Base-by-base conservation (phyloP, 1,140 invertebrate genomes). In the Panulirus ornatus region DNA sequence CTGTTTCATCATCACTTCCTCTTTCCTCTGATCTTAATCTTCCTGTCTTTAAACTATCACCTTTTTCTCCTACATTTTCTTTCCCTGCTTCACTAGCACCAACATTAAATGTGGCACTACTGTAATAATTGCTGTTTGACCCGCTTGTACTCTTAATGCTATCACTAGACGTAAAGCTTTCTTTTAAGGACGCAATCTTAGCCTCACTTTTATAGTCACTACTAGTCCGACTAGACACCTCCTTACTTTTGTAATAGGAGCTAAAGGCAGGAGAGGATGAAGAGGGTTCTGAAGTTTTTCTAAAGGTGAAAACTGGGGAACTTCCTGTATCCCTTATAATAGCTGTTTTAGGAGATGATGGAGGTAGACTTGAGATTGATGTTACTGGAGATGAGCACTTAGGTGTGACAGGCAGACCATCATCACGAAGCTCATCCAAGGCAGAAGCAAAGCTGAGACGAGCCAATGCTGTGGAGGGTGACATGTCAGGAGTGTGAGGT, bases 401-500 rank as follows among this genome's bases (percentile, higher is more conserved):
- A 47, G 51, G 84, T 47, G 89, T 84, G 73, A 84, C 75, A 42
- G 76, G 90, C 6, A 88, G 63, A 11, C 87, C 92, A 71, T 91
- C 91, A 27, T 92, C 87, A 84, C 92, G 92, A 75, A 92, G 91
- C 66, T 92, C 92, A 38, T 92, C 93, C 54, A 89, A 70, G 71
- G 92, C 90, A 44, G 93, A 93, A 42, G 92, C 93, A 85, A 95
- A 95, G 88, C 93, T 94, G 9, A 95, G 92, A 76, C 93, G 92
- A 0, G 94, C 93, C 75, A 95, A 92, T 14, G 94, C 94, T 47
- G 94, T 93, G 47, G 94, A 94, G 38, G 94, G 94, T 40, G 94
- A 94, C 90, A 92, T 91, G 91, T 93, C 93, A 58, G 92, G 78
- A 47, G 91, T 89, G 82, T 92, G 44, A 22, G 90, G 81, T 51